Base-by-base conservation (phyloP, 2,888 invertebrate genomes). In the Fragum fragum region DNA sequence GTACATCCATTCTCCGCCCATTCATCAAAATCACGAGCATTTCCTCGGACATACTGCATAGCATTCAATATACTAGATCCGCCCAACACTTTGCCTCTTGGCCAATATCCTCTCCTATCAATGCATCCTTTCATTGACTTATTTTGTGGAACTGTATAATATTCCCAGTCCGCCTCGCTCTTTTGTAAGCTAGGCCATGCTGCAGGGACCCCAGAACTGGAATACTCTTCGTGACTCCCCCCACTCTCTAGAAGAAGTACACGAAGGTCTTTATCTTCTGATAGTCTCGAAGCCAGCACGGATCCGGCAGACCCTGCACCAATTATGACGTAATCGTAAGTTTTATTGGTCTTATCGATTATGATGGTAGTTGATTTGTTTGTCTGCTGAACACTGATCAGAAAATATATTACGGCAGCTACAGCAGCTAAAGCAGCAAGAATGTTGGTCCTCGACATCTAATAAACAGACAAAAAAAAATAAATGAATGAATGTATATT, bases 151-250 rank as follows among this genome's bases (percentile, higher is more conserved):
- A 88, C 88, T 1, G 95, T 95, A 79, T 94, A 91, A 86, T 95
- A 95, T 79, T 91, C 91, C 94, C 94, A 93, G 83, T 93, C 92
- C 57, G 85, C 88, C 36, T 79, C 79, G 0, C 89, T 86, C 76
- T 90, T 86, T 29, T 88, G 79, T 18, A 95, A 88, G 59, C 94
- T 93, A 84, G 93, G 94, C 14, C 94, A 89, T 1, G 94, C 93
- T 7, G 95, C 94, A 0, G 95, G 95, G 92, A 95, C 94, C 76
- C 94, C 93, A 66, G 95, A 93, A 59, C 91, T 90, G 91, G 92
- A 91, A 29, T 79, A 79, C 7, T 81, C 92, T 83, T 91, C 91
- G 91, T 95, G 95, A 32, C 91, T 88, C 0, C 94, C 94, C 0
- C 95, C 95, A 2, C 95, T 95, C 84, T 95, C 95, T 29, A 71